Base-by-base conservation (phyloP, 2,888 invertebrate genomes). In the Ornithoptera priamus region DNA sequence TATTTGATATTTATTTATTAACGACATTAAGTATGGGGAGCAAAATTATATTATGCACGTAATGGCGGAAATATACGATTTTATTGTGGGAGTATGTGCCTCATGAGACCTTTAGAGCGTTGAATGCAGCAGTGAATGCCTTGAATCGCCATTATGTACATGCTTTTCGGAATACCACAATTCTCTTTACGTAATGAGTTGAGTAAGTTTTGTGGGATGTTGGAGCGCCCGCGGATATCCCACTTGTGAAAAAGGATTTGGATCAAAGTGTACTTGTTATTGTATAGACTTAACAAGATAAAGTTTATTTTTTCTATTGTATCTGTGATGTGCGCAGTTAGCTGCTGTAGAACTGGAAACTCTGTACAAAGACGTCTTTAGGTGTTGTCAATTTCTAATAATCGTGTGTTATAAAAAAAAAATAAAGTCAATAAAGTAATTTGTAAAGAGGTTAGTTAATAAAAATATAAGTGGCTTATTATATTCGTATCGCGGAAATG, bases 311-410 rank as follows among this genome's bases (percentile, higher is more conserved):
- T 88, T 88, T 87, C 85, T 87, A 88, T 85, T 53, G 79, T 79
- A 86, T 87, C 89, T 89, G 89, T 90, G 89, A 89, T 88, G 86
- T 82, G 84, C 81, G 86, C 81, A 81, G 81, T 84, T 81, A 84
- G 80, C 76, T 82, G 79, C 81, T 81, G 81, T 85, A 87, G 81
- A 77, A 76, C 77, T 76, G 75, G 79, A 79, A 83, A 84, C 79
- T 86, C 84, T 88, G 87, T 89, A 87, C 86, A 89, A 87, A 86
- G 77, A 83, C 78, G 77, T 86, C 81, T 86, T 82, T 85, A 86
- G 83, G 80, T 86, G 85, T 89, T 88, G 90, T 90, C 88, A 89
- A 90, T 90, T 90, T 85, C 78, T 83, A 80, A 81, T 81, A 81
- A 76, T 81, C 80, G 80, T 81, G 80, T 81, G 78, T 80, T 75